Evolutionary conservation across 1,140 invertebrate genomes (phyloP), one percentile per base, ranked within the genome.

Genomic region (Heliconius eleuchia): DNA sequence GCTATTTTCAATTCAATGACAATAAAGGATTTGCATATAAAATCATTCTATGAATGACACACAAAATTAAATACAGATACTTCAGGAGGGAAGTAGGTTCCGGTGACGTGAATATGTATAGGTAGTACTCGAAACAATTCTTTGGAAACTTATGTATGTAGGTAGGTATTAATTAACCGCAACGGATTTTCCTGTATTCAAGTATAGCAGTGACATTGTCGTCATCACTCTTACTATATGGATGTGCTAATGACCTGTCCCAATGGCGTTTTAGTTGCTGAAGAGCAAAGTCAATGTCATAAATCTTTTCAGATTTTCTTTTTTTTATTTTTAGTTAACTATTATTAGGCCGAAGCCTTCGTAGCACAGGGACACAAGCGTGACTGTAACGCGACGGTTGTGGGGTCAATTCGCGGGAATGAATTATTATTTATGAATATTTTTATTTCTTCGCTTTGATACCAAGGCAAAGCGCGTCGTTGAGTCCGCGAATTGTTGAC

Each of bases 21-120:
- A 46, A 16, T 46, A 27, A 60, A 60, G 3, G 83, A 90, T 89
- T 90, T 87, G 85, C 86, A 90, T 86, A 89, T 86, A 86, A 89
- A 91, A 91, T 90, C 70, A 73, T 78, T 74, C 82, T 23, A 60
- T 60, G 23, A 85, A 83, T 89, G 89, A 89, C 86, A 88, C 86
- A 87, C 82, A 86, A 85, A 87, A 87, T 87, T 86, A 83, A 87
- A 85, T 85, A 81, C 85, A 86, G 87, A 85, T 85, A 85, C 72
- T 79, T 80, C 70, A 76, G 73, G 77, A 79, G 77, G 82, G 80
- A 83, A 85, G 76, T 82, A 82, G 82, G 82, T 84, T 85, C 83
- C 86, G 77, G 78, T 82, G 77, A 85, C 82, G 82, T 77, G 42
- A 80, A 57, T 78, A 66, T 9, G 23, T 66, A 66, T 30, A 46